phyloP scores from a whole-genome alignment of 2,888 invertebrate species.

The Willowsia nigromaculata region DNA sequence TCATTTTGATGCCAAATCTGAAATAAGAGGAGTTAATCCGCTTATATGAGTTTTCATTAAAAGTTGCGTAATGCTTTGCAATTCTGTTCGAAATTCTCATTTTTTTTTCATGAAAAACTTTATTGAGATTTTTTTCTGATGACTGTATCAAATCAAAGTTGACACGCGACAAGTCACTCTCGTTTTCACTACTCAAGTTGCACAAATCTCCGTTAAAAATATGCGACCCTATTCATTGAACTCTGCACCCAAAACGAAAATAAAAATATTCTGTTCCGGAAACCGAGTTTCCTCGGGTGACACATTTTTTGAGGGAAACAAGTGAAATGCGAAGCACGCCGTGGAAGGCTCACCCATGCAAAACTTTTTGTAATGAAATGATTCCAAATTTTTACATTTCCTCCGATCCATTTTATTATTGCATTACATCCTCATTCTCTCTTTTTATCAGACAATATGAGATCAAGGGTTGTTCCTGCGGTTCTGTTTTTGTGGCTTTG shows the following conservation, averaged over 20 bases:
- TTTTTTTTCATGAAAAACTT: not conserved
- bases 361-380: conserved; percentile 44
- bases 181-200: not conserved
- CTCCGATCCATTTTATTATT: conserved; percentile 16
- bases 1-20: not conserved
- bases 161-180: not conserved
- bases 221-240: conserved; percentile 56
- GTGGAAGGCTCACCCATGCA: not conserved
- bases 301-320: not conserved
- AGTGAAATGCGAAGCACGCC: not conserved
- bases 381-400: conserved; percentile 28
- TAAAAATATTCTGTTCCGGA: not conserved
- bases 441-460: not conserved
- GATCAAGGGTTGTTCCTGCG: not conserved
- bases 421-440: conserved; percentile 5
- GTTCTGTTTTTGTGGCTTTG: not conserved
- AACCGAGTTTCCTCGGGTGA: too few species aligned
- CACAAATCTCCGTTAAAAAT: not conserved
- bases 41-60: conserved; percentile 27
- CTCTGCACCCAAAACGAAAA: conserved; percentile 30
- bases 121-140: too few species aligned
- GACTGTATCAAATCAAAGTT: conserved; percentile 15
- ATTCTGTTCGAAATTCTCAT: too few species aligned
- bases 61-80: not conserved
- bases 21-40: conserved; percentile 33